A percentile compares a stretch with the other conserved stretches of the same genome.
These are phyloP conservation scores for Cheilosia soror DNA, from an alignment of 2,888 invertebrate genomes.

Conservation along the genomic window DNA sequence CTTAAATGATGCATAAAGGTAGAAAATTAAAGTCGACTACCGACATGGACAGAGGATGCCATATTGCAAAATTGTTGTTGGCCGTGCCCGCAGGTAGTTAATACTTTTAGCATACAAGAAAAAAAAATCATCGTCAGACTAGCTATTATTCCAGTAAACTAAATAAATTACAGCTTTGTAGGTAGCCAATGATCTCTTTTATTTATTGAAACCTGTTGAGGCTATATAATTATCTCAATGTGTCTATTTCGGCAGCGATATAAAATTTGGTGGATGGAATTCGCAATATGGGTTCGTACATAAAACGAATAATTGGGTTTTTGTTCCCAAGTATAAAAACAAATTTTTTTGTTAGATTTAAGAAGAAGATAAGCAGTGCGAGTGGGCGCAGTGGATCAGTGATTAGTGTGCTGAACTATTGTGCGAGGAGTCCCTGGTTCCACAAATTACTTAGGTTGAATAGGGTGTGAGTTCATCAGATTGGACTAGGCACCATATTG, in stretches of 20 bases:
- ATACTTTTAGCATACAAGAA: background rate
- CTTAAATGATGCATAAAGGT: slow-evolving; percentile 38
- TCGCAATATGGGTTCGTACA: no score
- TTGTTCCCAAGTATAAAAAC: no score
- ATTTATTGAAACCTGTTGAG: slow-evolving; percentile 10
- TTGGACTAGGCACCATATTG: no score
- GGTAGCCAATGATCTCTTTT: slow-evolving; percentile 45
- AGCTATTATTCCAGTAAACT: slow-evolving; percentile 43
- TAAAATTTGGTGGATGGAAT: no score
- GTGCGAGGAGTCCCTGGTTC: no score
- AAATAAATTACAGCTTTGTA: slow-evolving; percentile 34
- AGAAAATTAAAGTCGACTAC: slow-evolving; percentile 20
- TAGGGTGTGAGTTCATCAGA: no score
- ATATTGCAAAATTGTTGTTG: background rate
- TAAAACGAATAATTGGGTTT: no score
- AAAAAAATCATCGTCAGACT: slow-evolving; percentile 14
- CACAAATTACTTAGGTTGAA: no score
- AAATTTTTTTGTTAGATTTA: no score
- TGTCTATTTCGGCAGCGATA: background rate
- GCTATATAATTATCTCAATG: background rate
- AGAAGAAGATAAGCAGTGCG: no score
- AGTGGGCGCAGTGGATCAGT: no score
- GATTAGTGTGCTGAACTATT: no score
- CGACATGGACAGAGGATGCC: background rate
- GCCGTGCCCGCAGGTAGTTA: slow-evolving; percentile 20